Percentiles rank a stretch among this genome's conserved stretches.
These are phyloP conservation scores for Sylvicola cinctus DNA, from an alignment of 2,888 invertebrate species.

Conservation along the genomic window DNA sequence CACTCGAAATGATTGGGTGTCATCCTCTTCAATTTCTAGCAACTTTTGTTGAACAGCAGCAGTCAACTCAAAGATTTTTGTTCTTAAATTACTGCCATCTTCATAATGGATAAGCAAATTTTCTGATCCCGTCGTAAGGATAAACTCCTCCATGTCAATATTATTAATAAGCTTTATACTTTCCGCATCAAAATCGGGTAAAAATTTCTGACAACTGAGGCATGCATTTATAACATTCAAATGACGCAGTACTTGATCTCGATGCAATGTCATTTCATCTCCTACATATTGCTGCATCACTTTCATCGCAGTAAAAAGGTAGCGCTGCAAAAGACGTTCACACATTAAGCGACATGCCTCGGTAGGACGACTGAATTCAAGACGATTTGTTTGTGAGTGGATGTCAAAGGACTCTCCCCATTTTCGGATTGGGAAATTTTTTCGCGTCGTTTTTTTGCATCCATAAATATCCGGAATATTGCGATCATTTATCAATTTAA, in stretches of 20 bases:
- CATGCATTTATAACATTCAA: constrained; percentile 17
- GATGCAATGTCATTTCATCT: constrained; percentile 30
- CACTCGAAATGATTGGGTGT: constrained; percentile 45
- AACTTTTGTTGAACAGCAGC: constrained; percentile 41
- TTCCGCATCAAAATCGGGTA: constrained; percentile 42
- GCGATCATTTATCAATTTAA: no score
- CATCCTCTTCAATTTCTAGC: constrained; percentile 47
- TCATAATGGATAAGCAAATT: background rate
- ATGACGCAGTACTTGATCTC: constrained; percentile 45
- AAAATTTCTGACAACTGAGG: constrained; percentile 38
- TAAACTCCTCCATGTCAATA: no score
- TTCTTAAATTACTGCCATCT: constrained; percentile 49
- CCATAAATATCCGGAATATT: no score
- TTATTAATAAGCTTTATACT: constrained; percentile 12
- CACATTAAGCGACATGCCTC: constrained; percentile 44
- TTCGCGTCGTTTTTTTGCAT: background rate
- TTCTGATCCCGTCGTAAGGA: no score
- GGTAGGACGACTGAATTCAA: constrained; percentile 27
- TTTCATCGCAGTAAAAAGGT: constrained; percentile 40
- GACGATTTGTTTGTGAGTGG: background rate
- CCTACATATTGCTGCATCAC: constrained; percentile 34
- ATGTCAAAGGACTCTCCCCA: constrained; percentile 40
- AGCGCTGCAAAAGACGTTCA: constrained; percentile 39
- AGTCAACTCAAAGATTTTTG: constrained; percentile 35
- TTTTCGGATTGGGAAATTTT: constrained; percentile 40